Conservation (phyloP, 2,113 vertebrate genomes). For the Ptychochromis oligacanthus region DNA sequence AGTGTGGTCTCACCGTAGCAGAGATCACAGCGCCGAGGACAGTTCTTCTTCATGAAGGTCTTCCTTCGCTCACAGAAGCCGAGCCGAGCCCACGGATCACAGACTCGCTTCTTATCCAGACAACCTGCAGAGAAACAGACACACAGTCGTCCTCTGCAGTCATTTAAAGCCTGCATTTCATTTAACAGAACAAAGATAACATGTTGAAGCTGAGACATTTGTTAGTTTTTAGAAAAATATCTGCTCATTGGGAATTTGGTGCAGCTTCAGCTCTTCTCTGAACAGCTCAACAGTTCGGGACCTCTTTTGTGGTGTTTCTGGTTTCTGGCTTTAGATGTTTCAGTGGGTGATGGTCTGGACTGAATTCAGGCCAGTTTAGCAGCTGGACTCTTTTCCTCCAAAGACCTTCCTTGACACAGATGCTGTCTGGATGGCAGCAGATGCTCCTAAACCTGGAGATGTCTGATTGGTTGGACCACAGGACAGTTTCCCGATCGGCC, state of each 20-base stretch:
- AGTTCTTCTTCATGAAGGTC: slow-evolving; percentile 83
- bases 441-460: too few relatives aligned
- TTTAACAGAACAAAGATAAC: background rate
- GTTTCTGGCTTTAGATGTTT: too few relatives aligned
- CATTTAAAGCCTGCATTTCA: background rate
- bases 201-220: background rate
- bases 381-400: too few relatives aligned
- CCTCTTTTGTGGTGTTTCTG: too few relatives aligned
- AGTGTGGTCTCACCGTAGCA: slow-evolving; percentile 75
- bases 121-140: slow-evolving; percentile 70
- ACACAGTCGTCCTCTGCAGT: background rate
- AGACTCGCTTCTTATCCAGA: slow-evolving; percentile 80
- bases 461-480: background rate
- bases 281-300: too few relatives aligned
- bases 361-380: too few relatives aligned
- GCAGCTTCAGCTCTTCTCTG: background rate
- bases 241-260: too few relatives aligned
- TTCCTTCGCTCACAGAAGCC: slow-evolving; percentile 80
- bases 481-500: background rate
- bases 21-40: slow-evolving; percentile 80
- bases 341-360: too few relatives aligned
- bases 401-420: too few relatives aligned
- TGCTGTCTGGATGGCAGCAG: too few relatives aligned
- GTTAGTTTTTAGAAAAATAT: too few relatives aligned
- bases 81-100: slow-evolving; percentile 80